These are phyloP conservation scores for Eciton burchellii DNA, from an alignment of 1,140 invertebrate genomes.

Conservation along the genomic window DNA sequence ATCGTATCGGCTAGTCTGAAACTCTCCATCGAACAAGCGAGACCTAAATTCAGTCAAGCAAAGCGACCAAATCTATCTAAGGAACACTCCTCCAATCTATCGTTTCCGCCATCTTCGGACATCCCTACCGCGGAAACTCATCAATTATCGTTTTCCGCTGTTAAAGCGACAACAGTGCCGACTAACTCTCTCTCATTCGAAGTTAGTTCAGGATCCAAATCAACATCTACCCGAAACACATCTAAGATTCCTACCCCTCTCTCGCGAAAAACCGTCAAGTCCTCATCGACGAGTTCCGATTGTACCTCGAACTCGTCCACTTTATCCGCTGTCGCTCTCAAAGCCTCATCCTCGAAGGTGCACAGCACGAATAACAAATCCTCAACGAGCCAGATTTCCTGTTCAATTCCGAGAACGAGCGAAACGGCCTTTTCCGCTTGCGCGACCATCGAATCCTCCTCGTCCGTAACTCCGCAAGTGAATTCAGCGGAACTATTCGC, in stretches of 20 bases:
- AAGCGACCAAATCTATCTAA: constrained; percentile 47
- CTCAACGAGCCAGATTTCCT: constrained; percentile 20
- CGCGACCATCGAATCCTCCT: constrained; percentile 21
- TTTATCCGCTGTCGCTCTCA: constrained; percentile 53
- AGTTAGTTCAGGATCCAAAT: constrained; percentile 31
- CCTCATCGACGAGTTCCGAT: constrained; percentile 65
- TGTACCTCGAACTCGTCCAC: constrained; percentile 56
- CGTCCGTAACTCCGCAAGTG: constrained; percentile 41
- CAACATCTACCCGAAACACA: constrained; percentile 28
- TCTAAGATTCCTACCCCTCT: constrained; percentile 83
- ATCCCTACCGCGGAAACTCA: constrained; percentile 19
- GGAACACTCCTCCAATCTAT: constrained; percentile 47
- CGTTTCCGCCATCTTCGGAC: constrained; percentile 13
- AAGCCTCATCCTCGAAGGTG: constrained; percentile 37
- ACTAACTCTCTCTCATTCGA: constrained; percentile 49
- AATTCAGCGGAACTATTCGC: constrained; percentile 44
- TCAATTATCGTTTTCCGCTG: constrained; percentile 27
- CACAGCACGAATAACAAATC: constrained; percentile 47
- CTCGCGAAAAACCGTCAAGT: constrained; percentile 77
- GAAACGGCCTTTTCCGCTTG: constrained; percentile 74
- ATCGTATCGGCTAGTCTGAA: constrained; percentile 20
- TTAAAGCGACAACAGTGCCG: constrained; percentile 26
- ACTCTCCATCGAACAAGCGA: constrained; percentile 28
- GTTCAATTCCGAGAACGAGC: constrained; percentile 65
- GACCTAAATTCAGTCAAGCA: constrained; percentile 24